Base-by-base conservation (phyloP, 2,113 vertebrate genomes). In the Cervus canadensis region DNA sequence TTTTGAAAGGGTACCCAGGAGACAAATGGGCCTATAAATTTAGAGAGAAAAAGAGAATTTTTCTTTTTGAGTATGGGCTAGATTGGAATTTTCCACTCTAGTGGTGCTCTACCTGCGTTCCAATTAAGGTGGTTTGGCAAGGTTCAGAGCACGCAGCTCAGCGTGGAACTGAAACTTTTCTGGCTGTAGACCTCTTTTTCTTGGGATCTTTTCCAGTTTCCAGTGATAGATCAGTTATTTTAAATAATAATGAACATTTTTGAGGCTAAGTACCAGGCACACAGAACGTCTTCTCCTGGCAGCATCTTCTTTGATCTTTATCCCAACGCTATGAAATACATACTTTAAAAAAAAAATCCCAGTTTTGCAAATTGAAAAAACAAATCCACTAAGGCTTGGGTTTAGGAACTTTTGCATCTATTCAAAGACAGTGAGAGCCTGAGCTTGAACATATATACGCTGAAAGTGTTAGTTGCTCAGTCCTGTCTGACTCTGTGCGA, bases 1-100 rank as follows among this genome's bases (percentile, higher is more conserved):
- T 94, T 97, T 88, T 91, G 82, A 97, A 95, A 97, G 96, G 59
- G 86, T 95, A 96, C 95, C 89, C 33, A 74, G 97, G 85, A 98
- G 96, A 97, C 74, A 94, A 96, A 96, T 95, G 71, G 85, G 67
- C 45, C 86, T 93, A 92, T 97, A 97, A 96, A 95, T 96, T 79
- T 94, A 94, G 36, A 82, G 30, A 54, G 81, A 57, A 67, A 54
- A 87, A 91, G 30, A 91, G 60, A 87, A 84, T 79, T 59, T 93
- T 96, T 97, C 64, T 57, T 96, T 93, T 79, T 97, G 85, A 96
- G 94, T 97, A n/a, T 54, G 67, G 87, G 91, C 94, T 89, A 84
- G 81, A 93, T 94, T 93, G 83, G 96, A 97, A 93, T 91, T 97
- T 97, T 92, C 91, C 45, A n/a, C 93, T 94, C 21, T 83, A 89